Percentiles rank a stretch among this genome's conserved stretches.
Conservation (phyloP, 2,888 invertebrate genomes). For the Atrina japonica region DNA sequence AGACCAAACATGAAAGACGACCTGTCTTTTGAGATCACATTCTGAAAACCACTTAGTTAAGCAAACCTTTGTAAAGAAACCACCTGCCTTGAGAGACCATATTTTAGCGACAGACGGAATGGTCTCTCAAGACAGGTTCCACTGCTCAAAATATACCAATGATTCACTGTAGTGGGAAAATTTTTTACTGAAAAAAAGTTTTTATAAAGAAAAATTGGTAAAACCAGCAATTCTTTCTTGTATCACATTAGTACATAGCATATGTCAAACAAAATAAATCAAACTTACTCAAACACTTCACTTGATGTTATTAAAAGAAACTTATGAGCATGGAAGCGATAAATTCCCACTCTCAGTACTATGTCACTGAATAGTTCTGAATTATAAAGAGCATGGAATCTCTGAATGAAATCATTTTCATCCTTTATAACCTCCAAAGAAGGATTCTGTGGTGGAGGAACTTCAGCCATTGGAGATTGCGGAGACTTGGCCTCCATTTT, state of each 20-base stretch:
- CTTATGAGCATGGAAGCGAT: conserved; percentile 67
- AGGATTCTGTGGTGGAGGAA: conserved; percentile 8
- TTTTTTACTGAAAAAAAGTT: too few relatives aligned
- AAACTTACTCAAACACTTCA: conserved; percentile 74
- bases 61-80: background rate
- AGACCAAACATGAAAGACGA: background rate
- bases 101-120: too few relatives aligned
- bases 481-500: conserved; percentile 14
- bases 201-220: too few relatives aligned
- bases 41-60: too few relatives aligned
- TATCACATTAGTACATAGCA: too few relatives aligned
- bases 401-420: conserved; percentile 58
- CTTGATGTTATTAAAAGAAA: conserved; percentile 72
- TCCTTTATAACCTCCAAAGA: conserved; percentile 48
- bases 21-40: too few relatives aligned
- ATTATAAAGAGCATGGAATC: conserved; percentile 65
- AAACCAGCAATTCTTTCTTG: too few relatives aligned
- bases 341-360: conserved; percentile 63
- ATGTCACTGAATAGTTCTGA: conserved; percentile 68
- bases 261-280: too few relatives aligned
- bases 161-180: background rate
- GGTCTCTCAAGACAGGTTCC: too few relatives aligned
- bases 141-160: too few relatives aligned
- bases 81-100: too few relatives aligned
- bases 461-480: background rate